Evolutionary conservation across 2,113 vertebrate genomes (phyloP), one percentile per base, ranked within the genome.

Genomic region (Rhipidura dahli): DNA sequence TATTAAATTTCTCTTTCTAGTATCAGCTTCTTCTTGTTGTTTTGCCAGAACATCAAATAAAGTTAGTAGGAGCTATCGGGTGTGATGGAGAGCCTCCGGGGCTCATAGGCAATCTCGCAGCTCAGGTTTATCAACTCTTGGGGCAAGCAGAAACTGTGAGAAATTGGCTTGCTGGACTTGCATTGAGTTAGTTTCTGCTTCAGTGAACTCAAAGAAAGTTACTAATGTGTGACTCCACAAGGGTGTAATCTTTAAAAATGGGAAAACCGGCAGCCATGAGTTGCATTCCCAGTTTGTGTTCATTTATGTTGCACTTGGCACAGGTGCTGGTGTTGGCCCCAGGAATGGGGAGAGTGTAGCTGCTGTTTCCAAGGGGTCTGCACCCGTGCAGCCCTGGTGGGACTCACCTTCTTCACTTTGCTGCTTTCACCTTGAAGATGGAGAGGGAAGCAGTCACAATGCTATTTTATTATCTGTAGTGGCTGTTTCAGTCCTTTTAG

Each of bases 71-170:
- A 87, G 89, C 69, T 91, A 75, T 89, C 19, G 39, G 71, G 40
- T 89, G 77, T 89, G 86, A 96, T 95, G 75, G 78, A 90, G 95
- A 89, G 87, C 95, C 93, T 88, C 45, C 8, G 0, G 79, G 90
- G 87, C 81, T 95, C 1, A 0, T 59, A 37, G 71, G 87, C 76
- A 82, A 69, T 84, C 89, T 96, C 8, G 49, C 53, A 64, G 90
- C 94, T 97, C 95, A 93, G 69, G 93, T 94, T 89, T 90, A 91
- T 94, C 85, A 71, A 47, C 93, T 81, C 81, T 47, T 83, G 92
- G 54, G 2, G 7, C 87, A 89, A 87, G 86, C 50, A 94, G 94
- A 90, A 97, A 78, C 91, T 84, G 24, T 96, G 90, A 96, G 89
- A 88, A 84, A 83, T 77, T 65, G 87, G 24, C 87, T 94, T 19